Evolutionary conservation across 2,797 vertebrate genomes (phyloP), one percentile per base, ranked within the genome.

Genomic region (Enteromius treurensis): DNA sequence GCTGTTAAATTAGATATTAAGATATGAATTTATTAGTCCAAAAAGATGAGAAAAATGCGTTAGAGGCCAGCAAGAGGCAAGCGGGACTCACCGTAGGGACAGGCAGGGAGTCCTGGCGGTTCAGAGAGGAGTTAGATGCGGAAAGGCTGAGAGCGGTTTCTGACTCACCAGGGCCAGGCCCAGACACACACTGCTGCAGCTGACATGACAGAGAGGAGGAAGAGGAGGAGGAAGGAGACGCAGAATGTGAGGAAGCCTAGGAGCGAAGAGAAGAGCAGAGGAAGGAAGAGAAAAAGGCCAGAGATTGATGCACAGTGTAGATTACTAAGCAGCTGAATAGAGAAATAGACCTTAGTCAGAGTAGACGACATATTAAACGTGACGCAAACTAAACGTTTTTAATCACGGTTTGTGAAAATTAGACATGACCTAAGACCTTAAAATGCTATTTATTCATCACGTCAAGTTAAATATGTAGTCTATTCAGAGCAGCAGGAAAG

Each of bases 51-150:
- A 45, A 75, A 76, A 34, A n/a, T 13, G 17, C 1, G 23, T 78
- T 23, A 21, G 51, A 55, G 62, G 71, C 32, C 68, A 80, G 83
- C 19, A 49, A 67, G 37, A 75, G 53, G 49, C 26, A 62, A 64
- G 15, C 2, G 11, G 37, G 77, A 97, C 96, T 97, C 96, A 97
- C 96, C 96, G 93, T 94, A 80, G 94, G 94, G 90, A 94, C 94
- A 79, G 95, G 94, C 77, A 95, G 94, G 91, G 92, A 94, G 92
- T 93, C 93, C 88, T 96, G 95, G 92, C 95, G 94, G 93, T 92
- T 96, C 89, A 96, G 96, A 95, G 96, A 96, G 94, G 95, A 95
- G 93, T 96, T 95, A 94, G 96, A 97, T 94, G 95, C 89, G 90
- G 96, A 96, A 88, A 95, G 93, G 94, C 93, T 95, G 94, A 94